Evolutionary conservation across 2,113 vertebrate genomes (phyloP).

Genomic region (Leptobrachium ailaonicum): DNA sequence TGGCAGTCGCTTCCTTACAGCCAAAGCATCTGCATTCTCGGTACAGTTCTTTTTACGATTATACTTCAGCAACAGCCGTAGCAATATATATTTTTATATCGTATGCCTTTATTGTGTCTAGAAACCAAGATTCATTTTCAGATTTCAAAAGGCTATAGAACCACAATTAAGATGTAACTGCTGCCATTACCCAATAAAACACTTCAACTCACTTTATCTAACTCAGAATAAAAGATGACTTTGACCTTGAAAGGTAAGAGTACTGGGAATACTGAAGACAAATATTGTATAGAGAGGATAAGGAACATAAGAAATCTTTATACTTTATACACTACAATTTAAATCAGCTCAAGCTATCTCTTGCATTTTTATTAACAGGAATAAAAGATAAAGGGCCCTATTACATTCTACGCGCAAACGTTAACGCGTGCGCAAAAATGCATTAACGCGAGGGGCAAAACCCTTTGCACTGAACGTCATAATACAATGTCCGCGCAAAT

Average conservation of each 20-base stretch:
- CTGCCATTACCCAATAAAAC: constrained; percentile 16
- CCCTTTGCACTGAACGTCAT: too few species aligned
- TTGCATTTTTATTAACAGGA: too few species aligned
- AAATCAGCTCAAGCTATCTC: too few species aligned
- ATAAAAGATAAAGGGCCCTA: too few species aligned
- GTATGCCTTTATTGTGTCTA: neutral
- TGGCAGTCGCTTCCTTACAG: too few species aligned
- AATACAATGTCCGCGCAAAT: too few species aligned
- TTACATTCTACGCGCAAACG: too few species aligned
- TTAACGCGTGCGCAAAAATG: too few species aligned
- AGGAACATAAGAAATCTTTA: constrained; percentile 9
- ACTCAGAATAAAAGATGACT: constrained; percentile 32
- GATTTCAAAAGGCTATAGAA: constrained; percentile 14
- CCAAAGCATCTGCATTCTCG: neutral
- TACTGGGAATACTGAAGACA: constrained; percentile 23
- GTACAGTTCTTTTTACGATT: neutral
- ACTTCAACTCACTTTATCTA: constrained; percentile 27
- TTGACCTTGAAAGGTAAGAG: constrained; percentile 32
- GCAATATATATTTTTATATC: constrained; percentile 3
- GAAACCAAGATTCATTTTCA: constrained; percentile 24
- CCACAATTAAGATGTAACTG: constrained; percentile 32
- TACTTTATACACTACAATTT: neutral
- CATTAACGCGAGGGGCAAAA: too few species aligned
- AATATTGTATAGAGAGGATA: constrained; percentile 6
- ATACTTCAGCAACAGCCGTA: neutral